phyloP scores from a whole-genome alignment of 2,888 invertebrate species.

The Hypercompe scribonia region DNA sequence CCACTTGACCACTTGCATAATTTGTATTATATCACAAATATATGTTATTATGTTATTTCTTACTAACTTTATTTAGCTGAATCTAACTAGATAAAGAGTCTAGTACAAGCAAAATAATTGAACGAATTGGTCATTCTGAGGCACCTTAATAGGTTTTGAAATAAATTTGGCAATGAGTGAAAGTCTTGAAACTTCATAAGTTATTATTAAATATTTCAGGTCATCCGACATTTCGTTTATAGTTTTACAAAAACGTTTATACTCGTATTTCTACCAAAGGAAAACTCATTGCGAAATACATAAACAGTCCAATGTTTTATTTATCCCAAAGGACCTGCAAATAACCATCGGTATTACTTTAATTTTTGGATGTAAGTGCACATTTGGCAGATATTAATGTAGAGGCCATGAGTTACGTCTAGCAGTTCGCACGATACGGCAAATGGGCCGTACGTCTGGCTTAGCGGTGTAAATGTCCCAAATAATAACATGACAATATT shows the following conservation, averaged over 20 bases:
- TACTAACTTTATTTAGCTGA: neutral
- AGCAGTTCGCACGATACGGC: slow-evolving; percentile 73
- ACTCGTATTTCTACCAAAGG: neutral
- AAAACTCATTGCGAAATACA: neutral
- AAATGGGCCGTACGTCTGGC: slow-evolving; percentile 82
- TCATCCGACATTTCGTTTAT: neutral
- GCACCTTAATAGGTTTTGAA: neutral
- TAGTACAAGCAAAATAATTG: too few relatives aligned
- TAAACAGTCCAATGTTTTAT: slow-evolving; percentile 8
- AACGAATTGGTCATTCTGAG: neutral
- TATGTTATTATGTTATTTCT: neutral
- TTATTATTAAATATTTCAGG: neutral
- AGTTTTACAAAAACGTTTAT: neutral
- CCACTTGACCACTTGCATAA: neutral
- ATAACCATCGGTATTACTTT: slow-evolving; percentile 58
- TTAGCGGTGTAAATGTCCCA: slow-evolving; percentile 80
- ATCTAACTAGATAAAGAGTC: neutral
- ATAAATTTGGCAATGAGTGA: neutral
- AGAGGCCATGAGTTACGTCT: slow-evolving; percentile 75
- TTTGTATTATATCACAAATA: neutral
- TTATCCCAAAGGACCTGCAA: slow-evolving; percentile 22
- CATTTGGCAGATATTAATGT: slow-evolving; percentile 75
- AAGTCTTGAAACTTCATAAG: neutral
- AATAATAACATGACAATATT: slow-evolving; percentile 81
- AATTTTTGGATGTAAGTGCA: slow-evolving; percentile 72